phyloP scores from a whole-genome alignment of 2,888 invertebrate genomes.

The Bhutanitis thaidina region DNA sequence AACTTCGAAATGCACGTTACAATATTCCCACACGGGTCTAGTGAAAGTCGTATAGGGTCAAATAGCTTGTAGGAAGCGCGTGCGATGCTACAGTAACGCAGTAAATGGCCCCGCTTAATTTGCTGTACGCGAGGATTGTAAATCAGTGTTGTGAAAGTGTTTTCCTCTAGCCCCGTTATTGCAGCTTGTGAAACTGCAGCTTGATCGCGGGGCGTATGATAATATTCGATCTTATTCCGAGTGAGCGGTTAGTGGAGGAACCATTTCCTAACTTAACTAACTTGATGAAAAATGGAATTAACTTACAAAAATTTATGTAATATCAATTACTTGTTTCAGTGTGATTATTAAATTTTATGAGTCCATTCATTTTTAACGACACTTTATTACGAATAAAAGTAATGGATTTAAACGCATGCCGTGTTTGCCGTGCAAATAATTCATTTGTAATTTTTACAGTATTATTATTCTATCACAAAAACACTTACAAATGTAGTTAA shows the following conservation, averaged over 20 bases:
- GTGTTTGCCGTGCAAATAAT: no score
- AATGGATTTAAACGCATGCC: no score
- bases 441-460: no score
- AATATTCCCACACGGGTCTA: conserved; percentile 32
- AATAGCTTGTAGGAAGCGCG: conserved; percentile 39
- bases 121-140: conserved; percentile 33
- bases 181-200: conserved; percentile 10
- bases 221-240: conserved; percentile 9
- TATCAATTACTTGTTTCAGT: no score
- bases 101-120: conserved; percentile 37
- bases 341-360: no score
- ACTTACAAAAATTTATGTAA: no score
- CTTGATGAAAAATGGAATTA: neutral
- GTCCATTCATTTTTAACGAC: no score
- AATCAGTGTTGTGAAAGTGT: conserved; percentile 42
- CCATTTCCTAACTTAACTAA: neutral
- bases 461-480: no score
- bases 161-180: conserved; percentile 20
- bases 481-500: no score
- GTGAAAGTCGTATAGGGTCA: conserved; percentile 41
- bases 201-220: conserved; percentile 8
- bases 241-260: conserved; percentile 1
- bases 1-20: conserved; percentile 30
- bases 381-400: no score
- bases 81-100: conserved; percentile 36